These are phyloP conservation scores for Stichodactyla helianthus DNA, from an alignment of 64 coral and sea anemone species.

Conservation along the genomic window DNA sequence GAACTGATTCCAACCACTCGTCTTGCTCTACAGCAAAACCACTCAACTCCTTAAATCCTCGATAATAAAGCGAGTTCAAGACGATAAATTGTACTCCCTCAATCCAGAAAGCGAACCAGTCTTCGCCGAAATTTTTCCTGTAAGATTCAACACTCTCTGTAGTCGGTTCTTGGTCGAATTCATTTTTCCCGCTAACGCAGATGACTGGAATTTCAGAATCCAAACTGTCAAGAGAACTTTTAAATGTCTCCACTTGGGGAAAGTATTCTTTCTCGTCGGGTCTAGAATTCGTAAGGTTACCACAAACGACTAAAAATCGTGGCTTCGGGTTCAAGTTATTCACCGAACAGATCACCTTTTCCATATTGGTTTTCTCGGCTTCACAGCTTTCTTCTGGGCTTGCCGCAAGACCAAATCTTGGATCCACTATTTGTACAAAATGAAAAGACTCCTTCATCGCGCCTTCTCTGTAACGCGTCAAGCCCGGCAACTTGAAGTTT, in stretches of 20 bases:
- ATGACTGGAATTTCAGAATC: slow-evolving; percentile 66
- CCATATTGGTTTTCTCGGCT: slow-evolving; percentile 41
- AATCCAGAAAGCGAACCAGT: slow-evolving; percentile 92
- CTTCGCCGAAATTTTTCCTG: slow-evolving; percentile 74
- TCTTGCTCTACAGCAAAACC: slow-evolving; percentile 57
- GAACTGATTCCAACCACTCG: slow-evolving; percentile 76
- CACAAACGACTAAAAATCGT: slow-evolving; percentile 75
- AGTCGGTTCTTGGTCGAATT: slow-evolving; percentile 52
- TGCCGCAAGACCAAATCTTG: slow-evolving; percentile 57
- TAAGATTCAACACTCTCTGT: slow-evolving; percentile 50
- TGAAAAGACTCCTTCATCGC: slow-evolving; percentile 65
- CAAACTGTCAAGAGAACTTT: slow-evolving; percentile 61
- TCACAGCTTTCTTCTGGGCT: slow-evolving; percentile 78
- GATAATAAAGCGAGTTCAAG: slow-evolving; percentile 71
- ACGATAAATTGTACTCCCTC: slow-evolving; percentile 90
- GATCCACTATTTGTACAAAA: slow-evolving; percentile 80
- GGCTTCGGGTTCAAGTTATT: slow-evolving; percentile 79
- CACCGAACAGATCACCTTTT: slow-evolving; percentile 38
- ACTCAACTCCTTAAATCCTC: slow-evolving; percentile 17
- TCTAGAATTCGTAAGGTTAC: slow-evolving; percentile 60
- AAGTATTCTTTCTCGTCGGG: slow-evolving; percentile 65
- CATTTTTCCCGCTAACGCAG: slow-evolving; percentile 66
- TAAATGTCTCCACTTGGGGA: slow-evolving; percentile 70
- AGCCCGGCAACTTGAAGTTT: slow-evolving; percentile 75
- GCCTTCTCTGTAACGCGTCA: slow-evolving; percentile 79